phyloP scores from a whole-genome alignment of 2,797 vertebrate genomes.

The Spinus olivaceus region DNA sequence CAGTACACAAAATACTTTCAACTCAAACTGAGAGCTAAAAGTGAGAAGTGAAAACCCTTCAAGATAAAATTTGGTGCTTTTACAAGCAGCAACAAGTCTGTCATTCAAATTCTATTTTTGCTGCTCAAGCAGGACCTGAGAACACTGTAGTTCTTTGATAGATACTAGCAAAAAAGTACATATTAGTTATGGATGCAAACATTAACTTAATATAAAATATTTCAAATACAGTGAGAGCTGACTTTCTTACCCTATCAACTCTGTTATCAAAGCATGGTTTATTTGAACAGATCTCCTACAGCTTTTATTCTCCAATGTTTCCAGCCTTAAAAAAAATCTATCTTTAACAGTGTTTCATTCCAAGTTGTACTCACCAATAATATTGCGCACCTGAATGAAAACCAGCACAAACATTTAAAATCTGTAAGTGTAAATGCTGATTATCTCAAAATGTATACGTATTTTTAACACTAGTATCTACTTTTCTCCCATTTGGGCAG shows the following conservation, averaged over 20 bases:
- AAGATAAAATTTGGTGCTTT: not conserved
- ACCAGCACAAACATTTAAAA: not conserved
- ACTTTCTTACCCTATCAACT: not conserved
- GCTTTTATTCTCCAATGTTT: not conserved
- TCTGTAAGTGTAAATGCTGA: not conserved
- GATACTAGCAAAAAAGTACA: not conserved
- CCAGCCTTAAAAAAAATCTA: not conserved
- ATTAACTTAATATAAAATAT: not conserved
- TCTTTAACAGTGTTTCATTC: not conserved
- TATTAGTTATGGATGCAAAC: not conserved
- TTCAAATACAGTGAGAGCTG: not conserved
- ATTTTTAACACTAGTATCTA: not conserved
- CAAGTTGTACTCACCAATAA: not conserved
- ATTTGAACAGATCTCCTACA: not conserved
- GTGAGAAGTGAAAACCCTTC: not conserved
- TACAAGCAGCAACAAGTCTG: not conserved
- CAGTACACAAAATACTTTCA: not conserved
- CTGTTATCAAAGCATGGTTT: not conserved
- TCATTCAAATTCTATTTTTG: not conserved
- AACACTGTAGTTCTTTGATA: not conserved
- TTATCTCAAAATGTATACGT: not conserved
- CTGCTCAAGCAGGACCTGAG: not conserved
- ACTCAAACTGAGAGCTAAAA: not conserved
- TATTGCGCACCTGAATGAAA: not conserved
- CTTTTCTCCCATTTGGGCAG: not conserved